Evolutionary conservation across 2,113 vertebrate species (phyloP), one percentile per base, ranked within the genome.

Genomic region (Ibidorhyncha struthersii): DNA sequence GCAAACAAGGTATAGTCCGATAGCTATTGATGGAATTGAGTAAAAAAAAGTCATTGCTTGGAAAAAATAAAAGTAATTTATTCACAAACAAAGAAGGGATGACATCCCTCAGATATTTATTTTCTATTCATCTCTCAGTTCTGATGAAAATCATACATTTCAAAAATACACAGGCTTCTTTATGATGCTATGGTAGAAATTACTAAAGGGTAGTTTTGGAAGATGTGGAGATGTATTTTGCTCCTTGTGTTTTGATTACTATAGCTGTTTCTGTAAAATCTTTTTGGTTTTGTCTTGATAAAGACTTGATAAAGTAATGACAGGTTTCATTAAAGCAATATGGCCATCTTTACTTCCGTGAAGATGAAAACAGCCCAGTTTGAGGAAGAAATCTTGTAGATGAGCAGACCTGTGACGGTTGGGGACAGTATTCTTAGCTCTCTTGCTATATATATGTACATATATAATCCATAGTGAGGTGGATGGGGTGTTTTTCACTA

Each of bases 391-490:
- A 49, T 18, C 21, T 27, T 38, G 14, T 34, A 88, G 50, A 47
- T 50, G 43, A 89, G 67, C 55, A 93, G 27, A 55, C 2, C n/a
- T 47, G 50, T 73, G 45, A 34, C 58, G 61, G 15, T 2, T 69
- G 23, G 52, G 29, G 29, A 50, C 18, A 38, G 19, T 52, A 34
- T 77, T 69, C 52, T 85, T 67, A 26, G 30, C 8, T 34, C 32
- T 50, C 6, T 71, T 10, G 32, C 4, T 67, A 0, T 59, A 0
- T 23, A 22, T 29, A 3, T 45, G 45, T 65, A 41, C 21, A 13
- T 70, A 36, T 14, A 11, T 41, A 45, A 45, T 55, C 49, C 2
- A 0, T 53, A 88, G 36, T 53, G 7, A 73, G 58, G 70, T n/a
- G n/a, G n/a, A n/a, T n/a, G 52, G 16, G 29, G 10, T 71, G 26